Evolutionary conservation across 2,113 vertebrate species (phyloP), one percentile per base, ranked within the genome.

Genomic region (Daphoenositta chrysoptera): DNA sequence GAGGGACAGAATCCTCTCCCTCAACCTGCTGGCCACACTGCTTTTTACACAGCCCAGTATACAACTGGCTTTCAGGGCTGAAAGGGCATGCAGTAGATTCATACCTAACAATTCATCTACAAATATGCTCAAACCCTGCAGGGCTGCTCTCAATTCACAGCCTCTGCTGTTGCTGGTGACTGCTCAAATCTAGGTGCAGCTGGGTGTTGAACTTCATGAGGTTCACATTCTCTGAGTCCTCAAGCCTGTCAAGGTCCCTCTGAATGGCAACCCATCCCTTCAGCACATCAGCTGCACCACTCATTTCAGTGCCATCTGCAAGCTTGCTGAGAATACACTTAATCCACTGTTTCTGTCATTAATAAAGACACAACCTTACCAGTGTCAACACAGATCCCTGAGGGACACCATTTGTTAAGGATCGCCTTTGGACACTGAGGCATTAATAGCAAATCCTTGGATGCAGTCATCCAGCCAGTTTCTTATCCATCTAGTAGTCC

Each of bases 331-430:
- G 60, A 57, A 57, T 35, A 7, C 44, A 11, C 35, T 75, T 60
- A 56, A 56, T 24, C 24, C 15, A 40, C 35, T 26, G 13, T 21
- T 86, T 42, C 15, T 17, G 21, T 50, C 51, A 42, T 7, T 56
- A 33, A 23, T 27, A 39, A 79, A 65, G 56, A 31, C 9, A 42
- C 0, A 9, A 42, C 15, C 14, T 33, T 40, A 56, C 12, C 0
- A 0, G 23, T 26, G 17, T 19, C 42, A 31, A 1, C 5, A 60
- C 8, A 54, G 10, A 35, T 8, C 11, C 27, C 11, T 24, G 24
- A 48, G 18, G 21, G 9, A 8, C 28, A 37, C 9, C 13, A 26
- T 10, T 45, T 47, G 2, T 21, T 76, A 42, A 6, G 7, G 23
- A 73, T 35, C 7, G 76, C 16, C 21, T 75, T 71, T 28, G 31